Percentiles rank a stretch among this genome's conserved stretches.
phyloP scores from a whole-genome alignment of 2,888 invertebrate species.

The Oasisia sp. region DNA sequence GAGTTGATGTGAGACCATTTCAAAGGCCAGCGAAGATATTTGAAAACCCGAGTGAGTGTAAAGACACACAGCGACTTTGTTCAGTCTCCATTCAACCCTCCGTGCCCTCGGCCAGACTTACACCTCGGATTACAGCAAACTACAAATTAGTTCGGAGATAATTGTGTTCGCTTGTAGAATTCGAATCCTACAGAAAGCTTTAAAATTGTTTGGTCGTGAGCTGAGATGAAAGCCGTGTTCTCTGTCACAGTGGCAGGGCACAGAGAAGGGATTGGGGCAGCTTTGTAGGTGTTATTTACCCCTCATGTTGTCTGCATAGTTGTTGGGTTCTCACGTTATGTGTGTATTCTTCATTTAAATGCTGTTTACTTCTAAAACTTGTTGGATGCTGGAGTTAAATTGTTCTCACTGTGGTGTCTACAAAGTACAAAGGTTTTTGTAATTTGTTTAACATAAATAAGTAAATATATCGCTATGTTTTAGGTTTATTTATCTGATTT shows the following conservation, averaged over 20 bases:
- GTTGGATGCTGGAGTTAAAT: neutral
- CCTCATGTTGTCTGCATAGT: neutral
- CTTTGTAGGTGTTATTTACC: neutral
- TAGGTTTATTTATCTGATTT: neutral
- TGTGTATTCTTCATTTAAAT: neutral
- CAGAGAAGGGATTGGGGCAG: neutral
- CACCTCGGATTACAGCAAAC: neutral
- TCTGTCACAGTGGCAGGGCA: neutral
- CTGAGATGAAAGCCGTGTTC: neutral
- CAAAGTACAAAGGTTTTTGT: neutral
- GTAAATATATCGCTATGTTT: neutral
- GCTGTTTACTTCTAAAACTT: neutral
- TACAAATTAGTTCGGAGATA: neutral
- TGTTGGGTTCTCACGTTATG: neutral
- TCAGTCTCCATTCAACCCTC: neutral
- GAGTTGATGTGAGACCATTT: neutral
- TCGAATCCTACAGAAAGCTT: constrained; percentile 5
- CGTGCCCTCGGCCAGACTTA: neutral
- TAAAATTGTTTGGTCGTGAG: neutral
- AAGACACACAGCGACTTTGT: neutral
- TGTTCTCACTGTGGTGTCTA: neutral
- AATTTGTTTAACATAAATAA: neutral
- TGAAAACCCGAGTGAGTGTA: neutral
- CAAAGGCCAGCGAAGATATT: neutral
- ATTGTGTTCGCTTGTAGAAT: neutral